Evolutionary conservation across 2,888 invertebrate genomes (phyloP).

Genomic region (Zygogramma bicolorata): DNA sequence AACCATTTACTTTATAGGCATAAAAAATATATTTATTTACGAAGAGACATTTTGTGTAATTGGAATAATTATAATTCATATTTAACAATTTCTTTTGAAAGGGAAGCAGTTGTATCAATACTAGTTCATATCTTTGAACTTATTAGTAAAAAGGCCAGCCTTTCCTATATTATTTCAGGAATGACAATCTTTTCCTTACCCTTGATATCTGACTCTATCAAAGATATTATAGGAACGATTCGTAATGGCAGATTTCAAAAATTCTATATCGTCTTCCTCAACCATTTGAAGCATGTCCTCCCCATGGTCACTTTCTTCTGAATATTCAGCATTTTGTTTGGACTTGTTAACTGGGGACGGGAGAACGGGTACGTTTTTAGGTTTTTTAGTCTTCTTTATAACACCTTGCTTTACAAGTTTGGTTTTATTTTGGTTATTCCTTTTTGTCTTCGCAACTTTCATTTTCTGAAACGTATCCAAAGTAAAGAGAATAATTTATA

Average conservation of each 20-base stretch:
- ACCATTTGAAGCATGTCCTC: constrained; percentile 72
- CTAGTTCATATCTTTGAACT: no score
- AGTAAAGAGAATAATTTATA: background rate
- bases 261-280: constrained; percentile 70
- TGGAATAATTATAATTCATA: no score
- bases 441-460: constrained; percentile 64
- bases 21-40: no score
- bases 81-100: no score
- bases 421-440: constrained; percentile 64
- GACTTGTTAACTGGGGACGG: constrained; percentile 27
- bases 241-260: constrained; percentile 67
- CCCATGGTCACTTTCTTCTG: constrained; percentile 68
- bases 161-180: background rate
- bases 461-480: constrained; percentile 48
- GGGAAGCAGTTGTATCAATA: no score
- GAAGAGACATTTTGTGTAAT: no score
- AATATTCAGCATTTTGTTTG: constrained; percentile 54
- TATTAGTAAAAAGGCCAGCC: no score
- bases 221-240: constrained; percentile 67
- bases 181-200: constrained; percentile 46
- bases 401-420: constrained; percentile 64
- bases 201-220: constrained; percentile 62
- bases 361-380: constrained; percentile 28
- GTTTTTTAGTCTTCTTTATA: constrained; percentile 56
- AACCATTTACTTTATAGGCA: background rate